phyloP scores from a whole-genome alignment of 2,888 invertebrate species.

The Nesidiocoris tenuis region DNA sequence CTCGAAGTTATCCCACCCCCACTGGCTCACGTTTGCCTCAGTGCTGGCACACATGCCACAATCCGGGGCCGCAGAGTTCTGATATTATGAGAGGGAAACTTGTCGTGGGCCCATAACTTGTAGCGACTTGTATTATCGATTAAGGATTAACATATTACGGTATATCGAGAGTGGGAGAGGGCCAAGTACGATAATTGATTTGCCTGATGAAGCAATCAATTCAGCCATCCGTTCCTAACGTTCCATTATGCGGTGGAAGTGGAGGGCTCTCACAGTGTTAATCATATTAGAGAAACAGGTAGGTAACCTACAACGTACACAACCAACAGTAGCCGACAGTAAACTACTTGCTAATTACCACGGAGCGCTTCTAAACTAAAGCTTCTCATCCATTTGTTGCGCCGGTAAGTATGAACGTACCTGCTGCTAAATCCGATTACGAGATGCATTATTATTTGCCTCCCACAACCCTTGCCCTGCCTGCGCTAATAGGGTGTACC shows the following conservation, averaged over 20 bases:
- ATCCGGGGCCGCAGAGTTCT: not conserved
- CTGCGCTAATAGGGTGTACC: no score
- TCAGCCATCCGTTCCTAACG: not conserved
- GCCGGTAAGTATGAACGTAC: not conserved
- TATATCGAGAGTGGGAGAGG: not conserved
- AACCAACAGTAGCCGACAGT: not conserved
- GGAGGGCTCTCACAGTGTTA: not conserved
- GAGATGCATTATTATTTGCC: no score
- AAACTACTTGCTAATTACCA: not conserved
- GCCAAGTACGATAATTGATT: not conserved
- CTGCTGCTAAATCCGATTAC: not conserved
- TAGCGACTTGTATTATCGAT: not conserved
- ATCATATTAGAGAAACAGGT: not conserved
- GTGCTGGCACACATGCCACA: not conserved
- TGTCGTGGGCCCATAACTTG: not conserved
- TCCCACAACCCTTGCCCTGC: no score
- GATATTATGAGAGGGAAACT: not conserved
- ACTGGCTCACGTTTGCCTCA: no score
- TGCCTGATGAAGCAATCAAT: not conserved
- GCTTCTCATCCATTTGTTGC: not conserved
- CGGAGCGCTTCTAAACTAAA: not conserved
- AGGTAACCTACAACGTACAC: not conserved
- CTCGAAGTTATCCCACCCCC: not conserved
- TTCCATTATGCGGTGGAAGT: not conserved
- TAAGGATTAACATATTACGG: not conserved